Conservation (phyloP, 2,797 vertebrate genomes). For the Spinus olivaceus region DNA sequence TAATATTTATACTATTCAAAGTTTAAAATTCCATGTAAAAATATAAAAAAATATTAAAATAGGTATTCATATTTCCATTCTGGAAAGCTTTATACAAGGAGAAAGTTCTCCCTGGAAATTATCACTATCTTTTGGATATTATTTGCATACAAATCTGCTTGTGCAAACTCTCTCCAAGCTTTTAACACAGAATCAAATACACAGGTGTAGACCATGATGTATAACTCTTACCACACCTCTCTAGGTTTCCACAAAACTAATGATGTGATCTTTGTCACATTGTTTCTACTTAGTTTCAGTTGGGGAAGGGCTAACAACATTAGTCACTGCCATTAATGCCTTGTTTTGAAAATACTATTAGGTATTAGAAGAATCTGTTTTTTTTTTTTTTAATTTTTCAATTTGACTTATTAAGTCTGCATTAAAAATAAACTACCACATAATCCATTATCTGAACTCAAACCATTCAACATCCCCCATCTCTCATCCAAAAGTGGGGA, state of each 20-base stretch:
- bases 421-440: conserved; percentile 29
- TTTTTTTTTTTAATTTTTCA: background rate
- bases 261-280: conserved; percentile 69
- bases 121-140: background rate
- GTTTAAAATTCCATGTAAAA: background rate
- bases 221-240: conserved; percentile 71
- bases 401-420: conserved; percentile 26
- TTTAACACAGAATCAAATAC: conserved; percentile 24
- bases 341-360: conserved; percentile 75
- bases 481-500: background rate
- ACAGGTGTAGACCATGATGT: conserved; percentile 56
- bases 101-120: background rate
- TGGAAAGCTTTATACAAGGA: background rate
- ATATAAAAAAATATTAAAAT: background rate
- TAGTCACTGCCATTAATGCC: conserved; percentile 71
- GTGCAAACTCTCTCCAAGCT: conserved; percentile 25
- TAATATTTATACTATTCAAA: background rate
- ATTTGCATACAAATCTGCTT: background rate
- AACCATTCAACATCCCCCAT: background rate
- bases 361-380: background rate
- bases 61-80: background rate
- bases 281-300: conserved; percentile 66
- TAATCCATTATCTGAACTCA: conserved; percentile 17
- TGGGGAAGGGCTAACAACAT: conserved; percentile 74
- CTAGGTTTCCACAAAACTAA: conserved; percentile 69